Evolutionary conservation across 2,113 vertebrate species (phyloP).

Genomic region (Melanocharis versteri): DNA sequence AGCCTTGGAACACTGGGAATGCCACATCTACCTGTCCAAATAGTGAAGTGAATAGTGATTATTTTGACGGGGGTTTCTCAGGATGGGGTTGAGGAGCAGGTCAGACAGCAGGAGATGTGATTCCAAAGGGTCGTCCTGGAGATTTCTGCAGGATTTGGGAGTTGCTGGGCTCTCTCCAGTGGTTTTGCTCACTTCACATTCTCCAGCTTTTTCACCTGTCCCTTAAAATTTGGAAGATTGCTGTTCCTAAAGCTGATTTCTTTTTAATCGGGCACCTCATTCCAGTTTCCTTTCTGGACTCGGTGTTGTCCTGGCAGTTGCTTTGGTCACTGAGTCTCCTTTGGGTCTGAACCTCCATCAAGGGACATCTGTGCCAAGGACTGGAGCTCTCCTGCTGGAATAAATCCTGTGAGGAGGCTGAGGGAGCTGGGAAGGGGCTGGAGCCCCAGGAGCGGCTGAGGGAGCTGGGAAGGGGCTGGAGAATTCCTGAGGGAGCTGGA

Average conservation of each 20-base stretch:
- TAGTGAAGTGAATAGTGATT: no score
- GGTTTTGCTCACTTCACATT: background rate
- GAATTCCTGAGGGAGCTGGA: background rate
- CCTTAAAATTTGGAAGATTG: background rate
- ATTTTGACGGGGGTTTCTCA: no score
- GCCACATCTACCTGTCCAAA: background rate
- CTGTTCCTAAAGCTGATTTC: no score
- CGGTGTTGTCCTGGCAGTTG: background rate
- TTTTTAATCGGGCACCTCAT: background rate
- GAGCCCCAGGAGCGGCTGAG: background rate
- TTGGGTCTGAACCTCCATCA: background rate
- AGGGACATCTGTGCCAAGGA: background rate
- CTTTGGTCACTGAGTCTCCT: background rate
- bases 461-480: background rate
- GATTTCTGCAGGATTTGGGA: background rate
- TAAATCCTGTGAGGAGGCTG: background rate
- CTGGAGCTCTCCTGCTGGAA: background rate
- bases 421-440: background rate
- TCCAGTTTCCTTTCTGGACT: background rate
- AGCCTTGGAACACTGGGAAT: background rate
- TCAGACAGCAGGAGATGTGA: background rate
- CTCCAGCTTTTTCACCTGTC: background rate
- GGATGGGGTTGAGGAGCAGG: background rate
- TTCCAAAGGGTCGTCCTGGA: background rate
- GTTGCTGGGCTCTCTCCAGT: background rate